Percentiles rank a stretch among this genome's conserved stretches.
These are phyloP conservation scores for Volucella inflata DNA, from an alignment of 2,888 invertebrate genomes.

Conservation along the genomic window DNA sequence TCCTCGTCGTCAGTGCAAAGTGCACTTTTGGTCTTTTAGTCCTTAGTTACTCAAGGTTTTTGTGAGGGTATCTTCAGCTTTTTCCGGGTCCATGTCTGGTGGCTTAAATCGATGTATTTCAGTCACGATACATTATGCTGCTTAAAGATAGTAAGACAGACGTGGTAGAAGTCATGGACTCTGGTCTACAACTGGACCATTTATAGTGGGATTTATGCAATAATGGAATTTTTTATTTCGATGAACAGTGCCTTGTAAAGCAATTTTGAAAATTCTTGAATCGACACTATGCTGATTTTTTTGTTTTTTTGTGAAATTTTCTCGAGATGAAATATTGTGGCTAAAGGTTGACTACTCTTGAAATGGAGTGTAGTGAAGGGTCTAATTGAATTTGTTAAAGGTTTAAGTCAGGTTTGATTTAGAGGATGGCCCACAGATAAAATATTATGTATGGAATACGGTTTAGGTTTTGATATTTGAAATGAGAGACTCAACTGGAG, in stretches of 20 bases:
- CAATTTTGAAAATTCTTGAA: conserved; percentile 7
- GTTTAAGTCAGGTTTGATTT: too few relatives aligned
- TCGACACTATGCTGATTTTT: conserved; percentile 23
- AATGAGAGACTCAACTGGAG: too few relatives aligned
- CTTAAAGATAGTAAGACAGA: conserved; percentile 21
- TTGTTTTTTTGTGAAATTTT: not conserved
- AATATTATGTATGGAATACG: too few relatives aligned
- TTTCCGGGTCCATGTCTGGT: conserved; percentile 57
- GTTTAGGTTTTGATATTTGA: too few relatives aligned
- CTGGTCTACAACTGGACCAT: conserved; percentile 22
- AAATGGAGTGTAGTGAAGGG: too few relatives aligned
- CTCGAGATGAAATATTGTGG: not conserved
- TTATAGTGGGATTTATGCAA: conserved; percentile 54
- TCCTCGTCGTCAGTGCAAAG: conserved; percentile 33
- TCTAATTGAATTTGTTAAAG: too few relatives aligned
- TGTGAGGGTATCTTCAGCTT: conserved; percentile 52
- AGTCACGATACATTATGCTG: conserved; percentile 67
- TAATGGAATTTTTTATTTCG: conserved; percentile 34
- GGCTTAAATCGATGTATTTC: conserved; percentile 66
- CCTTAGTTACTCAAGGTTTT: conserved; percentile 6
- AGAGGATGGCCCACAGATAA: too few relatives aligned
- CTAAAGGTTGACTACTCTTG: not conserved
- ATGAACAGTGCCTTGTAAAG: not conserved
- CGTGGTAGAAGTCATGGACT: conserved; percentile 12
- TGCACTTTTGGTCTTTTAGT: conserved; percentile 62